Base-by-base conservation (phyloP, 2,113 vertebrate genomes). In the Isurus oxyrinchus region DNA sequence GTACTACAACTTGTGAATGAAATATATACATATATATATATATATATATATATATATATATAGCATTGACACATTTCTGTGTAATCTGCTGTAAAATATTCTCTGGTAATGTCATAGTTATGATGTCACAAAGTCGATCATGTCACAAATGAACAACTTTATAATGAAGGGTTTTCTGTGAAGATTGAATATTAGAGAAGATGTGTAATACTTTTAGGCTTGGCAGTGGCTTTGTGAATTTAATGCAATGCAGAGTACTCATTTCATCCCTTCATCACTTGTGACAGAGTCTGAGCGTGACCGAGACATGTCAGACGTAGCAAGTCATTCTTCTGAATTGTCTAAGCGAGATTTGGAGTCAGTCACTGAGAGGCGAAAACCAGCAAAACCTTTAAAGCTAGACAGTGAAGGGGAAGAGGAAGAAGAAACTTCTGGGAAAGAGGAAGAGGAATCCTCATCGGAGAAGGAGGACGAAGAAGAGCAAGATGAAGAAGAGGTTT, bases 371-470 rank as follows among this genome's bases (percentile, higher is more conserved):
- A 98, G 99, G 61, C 97, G 98, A 4, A 98, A 99, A 96, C 99
- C 98, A 0, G 98, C 98, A 0, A 98, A 99, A 96, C 99, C 99
- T 0, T 97, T 99, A 94, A 98, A 99, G 76, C 98, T 99, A 2
- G 99, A 99, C 98, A 99, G 99, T 0, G 99, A 99, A n/a, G 99
- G 99, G 40, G 99, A 99, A 96, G 99, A 99, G 96, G 98, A 99
- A 87, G 98, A 98, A 96, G 99, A 99, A 96, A 98, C 97, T 0
- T 98, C 98, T 8, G 98, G 96, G 96, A 99, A 99, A 96, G 98
- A 99, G 8, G 97, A 98, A 96, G 98, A 98, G 0, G 97, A 97
- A 40, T 96, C 98, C 97, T 96, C 97, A 76, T 97, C 97, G 0
- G 95, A 97, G 96, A 99, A 99, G 0, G 99, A 99, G 96, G 98